Evolutionary conservation across 2,888 invertebrate species (phyloP), one percentile per base, ranked within the genome.

Genomic region (Tachina lurida): DNA sequence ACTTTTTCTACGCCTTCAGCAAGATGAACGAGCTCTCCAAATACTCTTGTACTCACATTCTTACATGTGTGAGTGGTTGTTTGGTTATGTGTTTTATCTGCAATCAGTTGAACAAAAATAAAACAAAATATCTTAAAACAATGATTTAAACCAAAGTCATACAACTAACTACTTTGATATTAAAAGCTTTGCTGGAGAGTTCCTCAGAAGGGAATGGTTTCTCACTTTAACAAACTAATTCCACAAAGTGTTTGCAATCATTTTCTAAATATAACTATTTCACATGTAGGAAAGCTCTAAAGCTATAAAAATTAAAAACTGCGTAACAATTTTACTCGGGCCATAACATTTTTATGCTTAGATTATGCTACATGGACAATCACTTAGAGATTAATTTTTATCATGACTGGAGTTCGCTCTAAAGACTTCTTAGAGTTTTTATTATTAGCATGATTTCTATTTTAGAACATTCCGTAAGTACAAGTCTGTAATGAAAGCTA

Each of bases 51-150:
- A 7, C 31, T 31, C 7, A 31, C 31, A 31, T 7, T 31, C 7
- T 31, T 41, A 19, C 58, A 58, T 58, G 45, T 43, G 65, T 9
- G 49, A n/a, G 13, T n/a, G 54, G 45, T 47, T 54, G 56, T 49
- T 65, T 52, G 22, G 10, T 39, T 62, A 70, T 83, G 82, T 83
- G 82, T 58, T 77, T 76, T 43, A 83, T 83, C 82, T 58, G 5
- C 58, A 71, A 83, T 83, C 82, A 71, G 52, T 77, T 82, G 43
- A 63, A 31, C 60, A 74, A 68, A 15, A 49, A 10, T 9, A 65
- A 41, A 19, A 13, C 54, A 77, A 2, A 19, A 67, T 52, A n/a
- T 79, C 62, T 71, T 81, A 60, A 60, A 60, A 81, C 58, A 60
- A 60, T 68, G 60, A 68, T 49, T 75, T 75, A 31, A 70, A 45